Evolutionary conservation across 2,113 vertebrate species (phyloP), one percentile per base, ranked within the genome.

Genomic region (Mustela lutreola): DNA sequence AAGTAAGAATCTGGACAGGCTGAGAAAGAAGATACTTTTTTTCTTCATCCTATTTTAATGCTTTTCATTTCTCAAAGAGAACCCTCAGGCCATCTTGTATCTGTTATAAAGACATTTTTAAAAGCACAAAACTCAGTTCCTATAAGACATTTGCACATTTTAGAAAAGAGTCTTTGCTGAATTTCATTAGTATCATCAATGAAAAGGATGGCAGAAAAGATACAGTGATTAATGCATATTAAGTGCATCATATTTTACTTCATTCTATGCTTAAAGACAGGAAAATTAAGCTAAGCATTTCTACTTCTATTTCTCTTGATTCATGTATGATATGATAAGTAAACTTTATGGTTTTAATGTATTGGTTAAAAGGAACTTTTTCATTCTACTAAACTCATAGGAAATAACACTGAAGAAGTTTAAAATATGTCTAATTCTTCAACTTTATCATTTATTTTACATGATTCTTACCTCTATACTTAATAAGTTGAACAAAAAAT

Each of bases 21-120:
- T 83, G 67, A 96, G 62, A 94, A 97, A 97, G 63, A 92, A 91
- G 65, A 85, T 18, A 0, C 28, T 78, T 89, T 96, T 96, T 76
- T 62, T 11, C 65, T 97, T 87, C 70, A 89, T 63, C 63, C n/a
- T 80, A 58, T 96, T 97, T 97, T 97, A 98, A 98, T 97, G 86
- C 65, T 97, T 96, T 92, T 97, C 94, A 97, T 96, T 97, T 98
- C 87, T 97, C 87, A 97, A 96, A 96, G 79, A 96, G n/a, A 4
- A 53, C 86, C 98, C 97, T 96, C 88, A 96, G 96, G 98, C 97
- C 87, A 56, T 94, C 87, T 97, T 98, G 89, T 95, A 87, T 96
- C 95, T 90, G 33, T 95, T 96, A 92, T 45, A 96, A 62, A 97
- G 82, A 95, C 83, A 81, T 94, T 94, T 75, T 67, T 86, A 78